Evolutionary conservation across 2,113 vertebrate species (phyloP), one percentile per base, ranked within the genome.

Genomic region (Myiozetetes cayanensis): DNA sequence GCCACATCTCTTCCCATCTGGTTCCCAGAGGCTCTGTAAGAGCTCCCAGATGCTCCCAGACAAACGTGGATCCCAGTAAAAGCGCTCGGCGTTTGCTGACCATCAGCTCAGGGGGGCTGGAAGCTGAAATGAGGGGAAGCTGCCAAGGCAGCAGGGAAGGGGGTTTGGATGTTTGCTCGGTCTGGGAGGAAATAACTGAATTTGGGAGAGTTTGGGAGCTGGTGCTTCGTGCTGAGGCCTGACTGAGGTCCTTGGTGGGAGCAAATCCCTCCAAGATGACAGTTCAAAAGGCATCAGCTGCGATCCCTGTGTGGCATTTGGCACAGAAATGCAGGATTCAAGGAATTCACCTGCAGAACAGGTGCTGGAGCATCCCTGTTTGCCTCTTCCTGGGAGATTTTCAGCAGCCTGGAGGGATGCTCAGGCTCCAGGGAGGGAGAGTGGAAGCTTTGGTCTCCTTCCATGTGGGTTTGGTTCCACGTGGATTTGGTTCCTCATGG

Each of bases 301-400:
- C 5, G 0, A 17, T 55, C 53, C 30, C 47, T 5, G 9, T 0
- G 0, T 12, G 58, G 21, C 0, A 0, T 33, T 75, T 2, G 6
- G 43, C 52, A 6, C 21, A 3, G 52, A 46, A 72, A 19, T 0
- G 1, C 67, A 10, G 66, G 75, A 27, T 75, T 28, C 10, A 14
- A 15, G 15, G 58, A 59, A 24, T 23, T 16, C 23, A 35, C 58
- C 56, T 12, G 23, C 0, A 1, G 4, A 39, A 2, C 5, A 2
- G 67, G 14, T 24, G 41, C 65, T 2, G 2, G 0, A 3, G 4
- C 7, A 0, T 35, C 63, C 35, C n/a, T 2, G n/a, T 4, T 3
- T 6, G 5, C 76, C 31, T 62, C 30, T 13, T 53, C 52, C 61
- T 2, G 27, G 28, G 58, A 9, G 43, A 2, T 35, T 35, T 31